Evolutionary conservation across 2,797 vertebrate species (phyloP).

Genomic region (Ceyx erithaca): DNA sequence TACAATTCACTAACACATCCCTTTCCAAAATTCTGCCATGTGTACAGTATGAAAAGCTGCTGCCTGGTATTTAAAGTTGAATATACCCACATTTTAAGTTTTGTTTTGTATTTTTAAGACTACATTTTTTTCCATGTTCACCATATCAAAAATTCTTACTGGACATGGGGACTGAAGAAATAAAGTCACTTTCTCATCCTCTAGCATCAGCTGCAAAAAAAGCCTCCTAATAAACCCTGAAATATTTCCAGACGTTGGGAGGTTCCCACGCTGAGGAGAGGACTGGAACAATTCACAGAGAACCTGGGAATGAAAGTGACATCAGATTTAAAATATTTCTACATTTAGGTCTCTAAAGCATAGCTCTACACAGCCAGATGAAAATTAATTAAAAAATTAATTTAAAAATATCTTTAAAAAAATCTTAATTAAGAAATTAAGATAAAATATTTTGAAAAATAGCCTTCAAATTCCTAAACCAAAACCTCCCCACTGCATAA

Average conservation of each 20-base stretch:
- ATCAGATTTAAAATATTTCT: constrained; percentile 13
- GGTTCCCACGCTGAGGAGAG: constrained; percentile 91
- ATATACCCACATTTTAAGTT: background rate
- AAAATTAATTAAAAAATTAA: no score
- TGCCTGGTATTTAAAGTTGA: background rate
- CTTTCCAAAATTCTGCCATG: background rate
- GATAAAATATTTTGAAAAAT: background rate
- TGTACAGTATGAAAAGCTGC: background rate
- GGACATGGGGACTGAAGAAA: constrained; percentile 98
- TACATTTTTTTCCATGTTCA: background rate
- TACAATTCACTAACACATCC: background rate
- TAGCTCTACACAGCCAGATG: background rate
- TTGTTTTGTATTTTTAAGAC: background rate
- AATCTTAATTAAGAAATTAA: background rate
- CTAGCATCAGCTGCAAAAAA: constrained; percentile 97
- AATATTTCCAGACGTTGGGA: constrained; percentile 96
- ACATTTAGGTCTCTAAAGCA: background rate
- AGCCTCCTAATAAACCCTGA: constrained; percentile 97
- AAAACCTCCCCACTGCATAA: background rate
- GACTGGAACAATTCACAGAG: constrained; percentile 98
- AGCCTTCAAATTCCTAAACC: background rate
- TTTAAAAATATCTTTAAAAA: background rate
- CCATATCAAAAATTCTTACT: constrained; percentile 78
- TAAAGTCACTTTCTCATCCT: constrained; percentile 98
- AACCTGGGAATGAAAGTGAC: constrained; percentile 83